A percentile compares a stretch with the other conserved stretches of the same genome.
These are phyloP conservation scores for Orchesella flavescens DNA, from an alignment of 2,888 invertebrate genomes.

Conservation along the genomic window DNA sequence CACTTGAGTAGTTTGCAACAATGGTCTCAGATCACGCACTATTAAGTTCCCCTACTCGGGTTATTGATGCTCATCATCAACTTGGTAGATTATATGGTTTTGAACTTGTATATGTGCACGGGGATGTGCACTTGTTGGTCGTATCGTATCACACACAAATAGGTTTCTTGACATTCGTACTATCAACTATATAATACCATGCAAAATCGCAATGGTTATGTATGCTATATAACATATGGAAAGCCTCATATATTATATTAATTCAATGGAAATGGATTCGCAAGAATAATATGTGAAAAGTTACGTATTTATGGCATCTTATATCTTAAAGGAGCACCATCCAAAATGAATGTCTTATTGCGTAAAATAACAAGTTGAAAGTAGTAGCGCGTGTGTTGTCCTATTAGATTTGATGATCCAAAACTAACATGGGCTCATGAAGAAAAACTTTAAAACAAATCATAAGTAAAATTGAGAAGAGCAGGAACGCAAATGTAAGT, in stretches of 20 bases:
- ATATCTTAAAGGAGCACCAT: too few relatives aligned
- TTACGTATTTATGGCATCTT: too few relatives aligned
- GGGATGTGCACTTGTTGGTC: too few relatives aligned
- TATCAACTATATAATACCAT: neutral
- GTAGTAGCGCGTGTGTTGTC: neutral
- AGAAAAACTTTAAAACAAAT: neutral
- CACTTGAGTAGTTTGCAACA: constrained; percentile 40
- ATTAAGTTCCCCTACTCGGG: constrained; percentile 60
- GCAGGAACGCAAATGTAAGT: neutral
- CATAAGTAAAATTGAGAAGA: neutral
- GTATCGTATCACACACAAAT: too few relatives aligned
- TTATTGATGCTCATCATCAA: constrained; percentile 48
- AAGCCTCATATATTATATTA: too few relatives aligned
- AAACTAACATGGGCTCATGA: neutral
- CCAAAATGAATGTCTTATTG: too few relatives aligned
- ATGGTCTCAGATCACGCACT: constrained; percentile 61
- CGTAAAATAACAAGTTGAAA: neutral
- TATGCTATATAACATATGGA: neutral
- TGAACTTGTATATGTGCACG: neutral
- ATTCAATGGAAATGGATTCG: too few relatives aligned
- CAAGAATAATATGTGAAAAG: too few relatives aligned
- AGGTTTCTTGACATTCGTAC: too few relatives aligned
- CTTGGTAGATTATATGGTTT: neutral
- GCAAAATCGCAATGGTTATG: neutral
- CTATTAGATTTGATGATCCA: neutral